Evolutionary conservation across 2,888 invertebrate genomes (phyloP), one percentile per base, ranked within the genome.

Genomic region (Chrysolina haemoptera): DNA sequence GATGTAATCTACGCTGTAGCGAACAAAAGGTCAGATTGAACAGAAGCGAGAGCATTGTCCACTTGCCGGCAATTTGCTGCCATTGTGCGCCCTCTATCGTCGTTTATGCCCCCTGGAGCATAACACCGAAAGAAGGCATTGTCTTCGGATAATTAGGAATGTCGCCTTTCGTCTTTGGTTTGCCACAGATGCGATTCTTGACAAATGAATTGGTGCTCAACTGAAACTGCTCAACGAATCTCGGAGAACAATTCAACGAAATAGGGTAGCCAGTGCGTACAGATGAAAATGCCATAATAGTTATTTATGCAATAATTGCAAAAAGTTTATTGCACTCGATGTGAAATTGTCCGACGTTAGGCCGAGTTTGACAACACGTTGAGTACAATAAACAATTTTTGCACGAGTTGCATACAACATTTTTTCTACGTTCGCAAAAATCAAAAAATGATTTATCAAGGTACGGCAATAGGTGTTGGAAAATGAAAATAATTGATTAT

Each of bases 11-110:
- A 27, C 53, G 67, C 80, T 79, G 78, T 73, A 74, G 68, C 71
- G 69, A 80, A 82, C 81, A 82, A 82, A 81, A 82, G 82, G 78
- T 80, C 77, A 77, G 76, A 79, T 79, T 78, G 79, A 80, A 79
- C 79, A 74, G 73, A 66, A 53, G 78, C 76, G 75, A 77, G 77
- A 78, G 78, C 81, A 83, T 83, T 83, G 83, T 82, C 82, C 83
- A 83, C 80, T 82, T 81, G 80, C 79, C 72, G 80, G 82, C 80
- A 83, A 83, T 83, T 82, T 82, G 81, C 80, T 74, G 75, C 80
- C 77, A 83, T 83, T 83, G 83, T 83, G 77, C 63, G 73, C 79
- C 79, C 76, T 80, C 80, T 78, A 82, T 83, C 79, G 75, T 71
- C 80, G 80, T 80, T 81, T 80, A 79, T 78, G 80, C 77, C 80